A percentile compares a stretch with the other conserved stretches of the same genome.
Evolutionary conservation across 37 sponge, comb jelly and placozoan species (phyloP).

Genomic region (Chondrosia reniformis): DNA sequence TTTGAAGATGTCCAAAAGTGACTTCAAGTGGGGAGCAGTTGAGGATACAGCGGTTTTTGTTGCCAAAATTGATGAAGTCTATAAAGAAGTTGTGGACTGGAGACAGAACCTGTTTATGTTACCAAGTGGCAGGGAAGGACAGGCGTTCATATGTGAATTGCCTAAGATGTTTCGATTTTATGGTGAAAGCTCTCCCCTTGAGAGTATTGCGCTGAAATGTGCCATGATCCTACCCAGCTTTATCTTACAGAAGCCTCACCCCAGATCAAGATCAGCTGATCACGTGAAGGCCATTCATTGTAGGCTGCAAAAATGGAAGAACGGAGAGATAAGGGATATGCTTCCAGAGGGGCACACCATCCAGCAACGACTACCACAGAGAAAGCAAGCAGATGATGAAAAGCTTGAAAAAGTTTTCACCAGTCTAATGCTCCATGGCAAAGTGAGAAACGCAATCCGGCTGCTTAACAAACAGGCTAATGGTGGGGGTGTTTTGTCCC

Average conservation of each 20-base stretch:
- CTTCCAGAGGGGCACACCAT: slow-evolving; percentile 14
- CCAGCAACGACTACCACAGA: background rate
- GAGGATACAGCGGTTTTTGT: too few relatives aligned
- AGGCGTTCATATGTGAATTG: slow-evolving; percentile 7
- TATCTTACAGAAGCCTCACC: slow-evolving; percentile 17
- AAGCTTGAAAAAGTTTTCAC: background rate
- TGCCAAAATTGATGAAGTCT: too few relatives aligned
- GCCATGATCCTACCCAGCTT: slow-evolving; percentile 15
- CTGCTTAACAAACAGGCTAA: background rate
- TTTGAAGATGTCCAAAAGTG: too few relatives aligned
- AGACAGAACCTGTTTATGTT: slow-evolving; percentile 3
- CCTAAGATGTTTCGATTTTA: slow-evolving; percentile 8
- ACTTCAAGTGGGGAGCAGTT: too few relatives aligned
- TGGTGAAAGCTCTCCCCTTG: slow-evolving; percentile 10
- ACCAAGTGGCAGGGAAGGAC: background rate
- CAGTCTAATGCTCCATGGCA: slow-evolving; percentile 11
- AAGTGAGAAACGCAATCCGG: slow-evolving; percentile 7
- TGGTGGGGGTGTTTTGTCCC: background rate
- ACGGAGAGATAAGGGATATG: slow-evolving; percentile 3
- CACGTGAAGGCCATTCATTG: background rate
- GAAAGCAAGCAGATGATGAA: background rate
- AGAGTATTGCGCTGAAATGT: slow-evolving; percentile 18
- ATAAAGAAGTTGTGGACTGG: slow-evolving; percentile 16
- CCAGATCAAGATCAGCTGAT: background rate
- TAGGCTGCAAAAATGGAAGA: slow-evolving; percentile 3